Percentiles rank a stretch among this genome's conserved stretches.
phyloP scores from a whole-genome alignment of 2,113 vertebrate genomes.

The Willisornis vidua region DNA sequence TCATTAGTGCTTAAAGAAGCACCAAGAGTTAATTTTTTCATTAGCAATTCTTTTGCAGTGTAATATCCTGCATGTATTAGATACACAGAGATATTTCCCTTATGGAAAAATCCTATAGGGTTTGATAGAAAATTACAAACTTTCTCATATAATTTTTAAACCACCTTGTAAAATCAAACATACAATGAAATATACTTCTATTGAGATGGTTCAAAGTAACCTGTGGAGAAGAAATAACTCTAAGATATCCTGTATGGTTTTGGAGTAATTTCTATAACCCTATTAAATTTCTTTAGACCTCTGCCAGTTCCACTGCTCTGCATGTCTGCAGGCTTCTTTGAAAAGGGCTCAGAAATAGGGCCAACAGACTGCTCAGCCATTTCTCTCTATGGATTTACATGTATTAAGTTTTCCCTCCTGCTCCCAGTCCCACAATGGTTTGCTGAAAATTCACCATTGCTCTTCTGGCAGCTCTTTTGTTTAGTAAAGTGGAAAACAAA shows the following conservation, averaged over 20 bases:
- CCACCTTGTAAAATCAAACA: constrained; percentile 13
- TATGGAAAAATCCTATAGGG: constrained; percentile 48
- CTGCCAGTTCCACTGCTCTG: neutral
- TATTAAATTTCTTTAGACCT: constrained; percentile 4
- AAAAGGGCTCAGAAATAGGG: neutral
- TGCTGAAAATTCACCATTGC: neutral
- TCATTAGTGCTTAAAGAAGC: constrained; percentile 65
- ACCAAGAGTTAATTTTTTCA: constrained; percentile 73
- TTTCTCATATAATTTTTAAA: constrained; percentile 51
- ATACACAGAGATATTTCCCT: constrained; percentile 44
- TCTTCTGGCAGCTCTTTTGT: neutral
- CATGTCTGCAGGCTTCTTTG: neutral
- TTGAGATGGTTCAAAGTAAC: neutral
- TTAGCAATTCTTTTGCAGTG: constrained; percentile 60
- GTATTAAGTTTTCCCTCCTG: neutral
- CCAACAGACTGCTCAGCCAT: neutral
- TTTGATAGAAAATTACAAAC: constrained; percentile 42
- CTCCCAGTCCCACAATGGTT: neutral
- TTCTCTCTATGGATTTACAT: neutral
- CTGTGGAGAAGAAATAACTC: constrained; percentile 4
- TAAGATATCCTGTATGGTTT: neutral
- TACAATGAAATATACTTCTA: constrained; percentile 14
- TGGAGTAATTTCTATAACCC: constrained; percentile 4
- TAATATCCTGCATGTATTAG: constrained; percentile 56
- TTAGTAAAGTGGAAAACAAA: neutral